A percentile compares a stretch with the other conserved stretches of the same genome.
Evolutionary conservation across 2,797 vertebrate species (phyloP).

Genomic region (Galago senegalensis): DNA sequence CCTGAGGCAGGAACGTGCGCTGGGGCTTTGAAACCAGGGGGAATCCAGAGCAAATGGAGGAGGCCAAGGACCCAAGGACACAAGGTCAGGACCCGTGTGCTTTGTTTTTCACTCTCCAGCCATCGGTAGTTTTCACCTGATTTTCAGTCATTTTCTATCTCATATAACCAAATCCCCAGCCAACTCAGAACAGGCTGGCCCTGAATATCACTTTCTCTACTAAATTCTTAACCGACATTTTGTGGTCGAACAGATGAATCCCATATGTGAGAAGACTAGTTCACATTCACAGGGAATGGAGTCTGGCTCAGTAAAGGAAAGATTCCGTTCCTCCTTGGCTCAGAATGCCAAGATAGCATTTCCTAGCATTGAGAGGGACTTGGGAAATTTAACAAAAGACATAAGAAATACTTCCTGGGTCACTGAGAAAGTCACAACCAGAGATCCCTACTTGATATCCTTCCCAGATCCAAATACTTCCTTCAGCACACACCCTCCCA

Average conservation of each 20-base stretch:
- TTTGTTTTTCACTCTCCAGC: background rate
- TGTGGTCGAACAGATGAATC: slow-evolving; percentile 83
- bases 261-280: slow-evolving; percentile 84
- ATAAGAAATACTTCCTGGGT: slow-evolving; percentile 75
- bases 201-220: slow-evolving; percentile 77
- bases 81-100: rapidly evolving
- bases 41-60: background rate
- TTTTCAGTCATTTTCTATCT: slow-evolving; percentile 70
- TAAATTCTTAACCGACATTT: slow-evolving; percentile 79
- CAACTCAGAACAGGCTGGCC: slow-evolving; percentile 45
- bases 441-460: slow-evolving; percentile 28
- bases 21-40: background rate
- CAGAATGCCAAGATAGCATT: slow-evolving; percentile 73
- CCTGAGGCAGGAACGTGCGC: background rate
- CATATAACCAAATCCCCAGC: slow-evolving; percentile 66
- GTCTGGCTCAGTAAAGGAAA: slow-evolving; percentile 75
- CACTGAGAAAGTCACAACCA: slow-evolving; percentile 64
- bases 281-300: slow-evolving; percentile 76
- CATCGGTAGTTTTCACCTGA: slow-evolving; percentile 71
- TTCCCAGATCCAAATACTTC: background rate
- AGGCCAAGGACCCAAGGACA: background rate
- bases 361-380: slow-evolving; percentile 66
- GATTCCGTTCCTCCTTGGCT: slow-evolving; percentile 79
- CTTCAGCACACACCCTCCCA: background rate
- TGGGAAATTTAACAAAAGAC: slow-evolving; percentile 71